Percentiles rank a stretch among this genome's conserved stretches.
phyloP scores from a whole-genome alignment of 2,888 invertebrate genomes.

The Tridacna crocea region DNA sequence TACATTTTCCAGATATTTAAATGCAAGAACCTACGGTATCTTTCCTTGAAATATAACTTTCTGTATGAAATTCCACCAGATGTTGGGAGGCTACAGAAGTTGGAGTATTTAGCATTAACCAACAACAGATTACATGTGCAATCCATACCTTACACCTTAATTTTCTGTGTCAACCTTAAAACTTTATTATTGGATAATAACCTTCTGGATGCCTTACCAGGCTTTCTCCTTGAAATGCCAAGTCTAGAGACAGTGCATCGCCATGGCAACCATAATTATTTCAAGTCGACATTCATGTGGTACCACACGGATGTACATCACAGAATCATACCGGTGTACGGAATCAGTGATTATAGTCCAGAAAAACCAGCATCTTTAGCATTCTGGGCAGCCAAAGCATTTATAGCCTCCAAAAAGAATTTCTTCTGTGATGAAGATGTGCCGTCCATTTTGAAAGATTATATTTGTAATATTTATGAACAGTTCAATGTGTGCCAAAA shows the following conservation, averaged over 20 bases:
- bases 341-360: conserved; percentile 58
- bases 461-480: conserved; percentile 83
- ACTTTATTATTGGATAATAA: conserved; percentile 85
- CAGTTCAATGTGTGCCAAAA: conserved; percentile 84
- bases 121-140: conserved; percentile 85
- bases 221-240: conserved; percentile 84
- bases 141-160: conserved; percentile 84
- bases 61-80: conserved; percentile 84
- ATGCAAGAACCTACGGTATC: conserved; percentile 83
- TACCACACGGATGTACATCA: conserved; percentile 85
- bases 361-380: conserved; percentile 76
- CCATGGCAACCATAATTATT: conserved; percentile 86
- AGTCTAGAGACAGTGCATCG: conserved; percentile 85
- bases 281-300: conserved; percentile 86
- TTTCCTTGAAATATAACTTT: conserved; percentile 85
- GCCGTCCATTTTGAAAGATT: conserved; percentile 83
- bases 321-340: conserved; percentile 81
- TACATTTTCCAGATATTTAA: conserved; percentile 83
- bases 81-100: conserved; percentile 84
- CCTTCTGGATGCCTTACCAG: conserved; percentile 85
- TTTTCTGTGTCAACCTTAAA: conserved; percentile 83
- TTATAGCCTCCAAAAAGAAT: conserved; percentile 84
- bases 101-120: conserved; percentile 84
- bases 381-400: conserved; percentile 83
- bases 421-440: conserved; percentile 82